Conservation (phyloP, 2,113 vertebrate genomes). For the Romanogobio albipinnatus region DNA sequence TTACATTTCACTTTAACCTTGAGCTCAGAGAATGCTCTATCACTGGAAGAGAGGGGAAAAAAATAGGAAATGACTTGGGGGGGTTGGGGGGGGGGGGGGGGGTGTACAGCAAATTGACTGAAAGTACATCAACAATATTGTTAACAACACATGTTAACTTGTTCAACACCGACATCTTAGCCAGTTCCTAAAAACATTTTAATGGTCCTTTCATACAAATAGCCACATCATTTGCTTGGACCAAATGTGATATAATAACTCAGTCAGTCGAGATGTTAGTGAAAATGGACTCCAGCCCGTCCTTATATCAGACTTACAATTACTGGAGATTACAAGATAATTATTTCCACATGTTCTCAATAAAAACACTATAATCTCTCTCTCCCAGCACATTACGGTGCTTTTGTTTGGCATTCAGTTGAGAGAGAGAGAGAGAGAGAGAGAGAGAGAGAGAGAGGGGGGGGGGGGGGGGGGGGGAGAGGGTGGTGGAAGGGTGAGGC, state of each 20-base stretch:
- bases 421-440: background rate
- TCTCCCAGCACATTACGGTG: slow-evolving; percentile 92
- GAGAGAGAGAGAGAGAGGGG: background rate
- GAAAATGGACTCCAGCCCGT: slow-evolving; percentile 95
- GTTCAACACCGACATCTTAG: slow-evolving; percentile 69
- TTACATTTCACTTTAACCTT: slow-evolving; percentile 29
- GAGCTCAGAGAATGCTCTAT: background rate
- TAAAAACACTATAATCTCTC: slow-evolving; percentile 94
- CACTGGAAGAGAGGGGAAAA: background rate
- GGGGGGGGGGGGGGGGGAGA: background rate
- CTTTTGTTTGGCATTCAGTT: slow-evolving; percentile 86
- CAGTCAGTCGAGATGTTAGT: slow-evolving; percentile 95
- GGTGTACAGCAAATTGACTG: slow-evolving; percentile 26
- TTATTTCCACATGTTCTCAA: slow-evolving; percentile 97
- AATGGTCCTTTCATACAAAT: slow-evolving; percentile 90
- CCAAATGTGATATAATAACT: slow-evolving; percentile 97
- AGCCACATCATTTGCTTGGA: slow-evolving; percentile 78
- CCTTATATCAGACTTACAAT: slow-evolving; percentile 95
- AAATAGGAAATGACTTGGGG: background rate
- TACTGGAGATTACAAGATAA: slow-evolving; percentile 94
- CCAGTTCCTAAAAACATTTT: slow-evolving; percentile 91
- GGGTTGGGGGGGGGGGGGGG: background rate
- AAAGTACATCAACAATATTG: slow-evolving; percentile 37
- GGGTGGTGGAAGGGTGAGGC: slow-evolving; percentile 2
- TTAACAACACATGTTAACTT: slow-evolving; percentile 41